phyloP scores from a whole-genome alignment of 2,797 vertebrate genomes.

The Acestrorhynchus altus region DNA sequence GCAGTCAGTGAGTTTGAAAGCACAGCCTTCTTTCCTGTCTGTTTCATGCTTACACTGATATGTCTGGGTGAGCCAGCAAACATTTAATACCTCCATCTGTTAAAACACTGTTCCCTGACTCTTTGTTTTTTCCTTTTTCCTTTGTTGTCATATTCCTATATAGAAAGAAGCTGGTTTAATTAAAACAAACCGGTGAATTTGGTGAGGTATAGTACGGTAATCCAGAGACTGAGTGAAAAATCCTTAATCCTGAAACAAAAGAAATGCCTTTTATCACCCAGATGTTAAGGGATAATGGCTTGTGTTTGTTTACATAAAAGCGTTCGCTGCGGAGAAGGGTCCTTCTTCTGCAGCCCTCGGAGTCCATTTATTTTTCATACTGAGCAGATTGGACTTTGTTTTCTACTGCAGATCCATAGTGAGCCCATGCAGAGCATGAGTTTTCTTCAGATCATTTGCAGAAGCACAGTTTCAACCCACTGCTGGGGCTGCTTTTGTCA shows the following conservation, averaged over 20 bases:
- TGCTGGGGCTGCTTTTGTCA: conserved; percentile 51
- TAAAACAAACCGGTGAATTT: conserved; percentile 69
- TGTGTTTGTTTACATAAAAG: conserved; percentile 70
- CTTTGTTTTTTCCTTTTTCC: conserved; percentile 48
- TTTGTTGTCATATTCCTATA: conserved; percentile 63
- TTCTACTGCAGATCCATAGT: conserved; percentile 67
- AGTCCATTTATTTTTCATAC: conserved; percentile 76
- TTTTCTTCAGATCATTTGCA: conserved; percentile 73
- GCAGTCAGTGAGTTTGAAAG: conserved; percentile 43
- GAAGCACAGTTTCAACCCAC: conserved; percentile 54
- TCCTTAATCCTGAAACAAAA: conserved; percentile 59
- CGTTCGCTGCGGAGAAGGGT: conserved; percentile 41
- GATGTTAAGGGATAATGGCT: conserved; percentile 53
- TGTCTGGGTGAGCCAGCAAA: conserved; percentile 43
- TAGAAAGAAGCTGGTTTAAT: conserved; percentile 73
- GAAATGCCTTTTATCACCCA: conserved; percentile 55
- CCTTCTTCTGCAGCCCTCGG: conserved; percentile 49
- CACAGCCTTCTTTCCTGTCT: neutral
- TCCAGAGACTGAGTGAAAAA: conserved; percentile 46
- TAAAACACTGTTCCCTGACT: conserved; percentile 65
- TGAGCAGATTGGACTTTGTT: conserved; percentile 67
- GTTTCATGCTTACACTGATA: conserved; percentile 35
- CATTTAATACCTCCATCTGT: conserved; percentile 70
- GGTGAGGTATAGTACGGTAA: conserved; percentile 52
- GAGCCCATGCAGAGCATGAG: conserved; percentile 61